Conservation (phyloP, 2,888 invertebrate genomes). For the Pterostichus madidus region DNA sequence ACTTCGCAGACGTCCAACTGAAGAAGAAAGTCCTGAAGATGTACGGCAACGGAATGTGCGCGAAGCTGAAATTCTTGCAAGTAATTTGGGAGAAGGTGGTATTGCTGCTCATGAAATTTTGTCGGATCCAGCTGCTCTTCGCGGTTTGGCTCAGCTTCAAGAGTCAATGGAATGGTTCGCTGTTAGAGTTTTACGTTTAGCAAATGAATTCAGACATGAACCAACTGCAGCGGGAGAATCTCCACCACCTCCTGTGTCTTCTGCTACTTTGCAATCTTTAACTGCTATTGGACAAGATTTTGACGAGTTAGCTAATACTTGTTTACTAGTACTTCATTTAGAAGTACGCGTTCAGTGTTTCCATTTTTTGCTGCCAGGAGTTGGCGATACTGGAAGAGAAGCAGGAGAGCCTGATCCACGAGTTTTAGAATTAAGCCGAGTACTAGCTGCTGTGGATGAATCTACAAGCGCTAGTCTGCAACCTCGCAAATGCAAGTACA, state of each 20-base stretch:
- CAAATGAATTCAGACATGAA: constrained; percentile 80
- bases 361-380: constrained; percentile 85
- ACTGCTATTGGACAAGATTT: constrained; percentile 88
- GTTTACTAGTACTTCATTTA: constrained; percentile 93
- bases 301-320: constrained; percentile 93
- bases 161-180: constrained; percentile 96
- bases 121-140: constrained; percentile 89
- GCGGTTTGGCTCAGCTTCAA: constrained; percentile 92
- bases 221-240: constrained; percentile 72
- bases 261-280: constrained; percentile 82
- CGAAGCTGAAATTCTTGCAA: constrained; percentile 95
- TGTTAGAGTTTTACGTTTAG: constrained; percentile 82
- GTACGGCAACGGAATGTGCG: constrained; percentile 88
- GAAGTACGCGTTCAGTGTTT: constrained; percentile 98
- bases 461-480: constrained; percentile 87
- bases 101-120: constrained; percentile 92
- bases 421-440: constrained; percentile 88
- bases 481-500: constrained; percentile 89
- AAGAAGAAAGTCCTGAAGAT: constrained; percentile 89
- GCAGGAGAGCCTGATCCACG: constrained; percentile 88
- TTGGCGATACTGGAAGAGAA: constrained; percentile 81
- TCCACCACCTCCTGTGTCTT: constrained; percentile 77
- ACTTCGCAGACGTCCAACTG: constrained; percentile 79
- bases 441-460: constrained; percentile 88
- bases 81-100: constrained; percentile 93